Evolutionary conservation across 2,797 vertebrate genomes (phyloP), one percentile per base, ranked within the genome.

Genomic region (Liparis tanakae): DNA sequence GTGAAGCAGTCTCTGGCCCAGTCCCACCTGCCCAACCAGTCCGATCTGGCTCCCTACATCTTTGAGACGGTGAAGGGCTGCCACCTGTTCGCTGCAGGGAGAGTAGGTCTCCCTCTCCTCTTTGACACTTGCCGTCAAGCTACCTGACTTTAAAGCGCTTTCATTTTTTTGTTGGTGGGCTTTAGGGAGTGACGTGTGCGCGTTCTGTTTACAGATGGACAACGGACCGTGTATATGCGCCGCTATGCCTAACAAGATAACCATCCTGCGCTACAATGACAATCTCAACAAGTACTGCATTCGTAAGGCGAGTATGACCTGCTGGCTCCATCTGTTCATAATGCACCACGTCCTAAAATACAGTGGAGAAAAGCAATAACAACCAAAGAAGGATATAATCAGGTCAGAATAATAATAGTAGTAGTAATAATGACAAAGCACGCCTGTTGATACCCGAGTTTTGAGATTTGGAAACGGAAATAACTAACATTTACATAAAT

Each of bases 21-120:
- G 92, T 96, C 97, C 30, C 98, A 99, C 89, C 95, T 99, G 76
- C 97, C 98, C 6, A 96, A 95, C 70, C 97, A 98, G 90, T 96
- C 97, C 0, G 98, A 99, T 69, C 87, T 99, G 80, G 93, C 95
- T 5, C 96, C 98, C 39, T 97, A 94, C 72, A 84, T 98, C 85
- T 99, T 99, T 53, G 98, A 99, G 92, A 97, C 97, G 0, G 96
- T 99, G 85, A 99, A 99, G 92, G 98, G 98, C 78, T 99, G 98
- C 86, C 98, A 99, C 78, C 93, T 99, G 82, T 99, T 99, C 76
- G 95, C 97, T 68, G 96, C 97, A 10, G 98, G 98, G 84, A 97
- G 96, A 94, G 98, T 98, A 91, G 79, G 85, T 84, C 57, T 57
- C 57, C 50, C 17, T 33, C 53, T 15, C 48, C 39, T 62, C 50